Base-by-base conservation (phyloP, 2,888 invertebrate genomes). In the Lasioglossum oenotherae region DNA sequence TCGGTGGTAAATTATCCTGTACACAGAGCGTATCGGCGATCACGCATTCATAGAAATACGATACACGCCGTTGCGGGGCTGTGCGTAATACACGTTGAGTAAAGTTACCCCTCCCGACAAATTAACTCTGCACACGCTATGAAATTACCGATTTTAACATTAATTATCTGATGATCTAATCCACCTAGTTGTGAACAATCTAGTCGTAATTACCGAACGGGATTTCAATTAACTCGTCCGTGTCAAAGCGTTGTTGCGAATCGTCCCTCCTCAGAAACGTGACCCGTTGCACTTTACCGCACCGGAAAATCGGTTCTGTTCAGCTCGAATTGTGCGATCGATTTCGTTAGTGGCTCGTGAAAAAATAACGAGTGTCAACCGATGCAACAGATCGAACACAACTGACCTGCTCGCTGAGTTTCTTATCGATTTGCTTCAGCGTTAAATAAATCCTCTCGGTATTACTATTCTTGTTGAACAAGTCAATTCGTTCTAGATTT, bases 141-240 rank as follows among this genome's bases (percentile, higher is more conserved):
- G 78, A 83, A 74, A 88, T 80, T 82, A 86, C 81, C 71, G 84
- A 88, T 88, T 81, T 86, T 80, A 83, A 71, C 84, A 64, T 80
- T 88, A 83, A 88, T 78, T 60, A 78, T 60, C 67, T 53, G 44
- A 73, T 53, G 27, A 74, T 76, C 80, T 82, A 86, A 88, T 88
- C 83, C 73, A n/a, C 23, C 74, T 78, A 79, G 80, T 83, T 73
- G 81, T 31, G 73, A 53, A 74, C 81, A 80, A 86, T 89, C 78
- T 38, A 53, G 44, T 64, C 38, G 81, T 77, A 84, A 80, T 77
- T 83, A 86, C 77, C 77, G 60, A 71, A 74, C 46, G 60, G 78
- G 49, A 71, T 78, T 89, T 88, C 85, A 87, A 90, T 90, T 88
- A 82, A 90, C 82, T 85, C 77, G 69, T 84, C 60, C 73, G 16